Evolutionary conservation across 2,888 invertebrate species (phyloP).

Genomic region (Coenonympha glycerion): DNA sequence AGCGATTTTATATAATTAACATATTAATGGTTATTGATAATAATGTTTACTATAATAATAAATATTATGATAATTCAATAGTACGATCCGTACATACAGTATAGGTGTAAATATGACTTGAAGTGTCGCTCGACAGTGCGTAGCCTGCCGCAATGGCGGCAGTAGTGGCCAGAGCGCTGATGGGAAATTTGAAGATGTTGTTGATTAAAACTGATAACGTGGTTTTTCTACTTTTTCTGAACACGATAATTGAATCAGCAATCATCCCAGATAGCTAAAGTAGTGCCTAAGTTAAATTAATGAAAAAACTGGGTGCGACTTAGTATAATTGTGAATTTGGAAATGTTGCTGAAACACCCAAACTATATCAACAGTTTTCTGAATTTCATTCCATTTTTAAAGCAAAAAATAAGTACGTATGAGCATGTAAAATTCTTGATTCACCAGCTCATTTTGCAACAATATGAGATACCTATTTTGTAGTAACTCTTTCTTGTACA

Average conservation of each 20-base stretch:
- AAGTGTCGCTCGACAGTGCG: constrained; percentile 71
- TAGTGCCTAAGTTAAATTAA: no score
- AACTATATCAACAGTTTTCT: no score
- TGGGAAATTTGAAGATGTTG: background rate
- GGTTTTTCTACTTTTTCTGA: background rate
- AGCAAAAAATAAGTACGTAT: no score
- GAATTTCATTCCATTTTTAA: no score
- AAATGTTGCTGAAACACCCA: no score
- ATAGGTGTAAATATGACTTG: constrained; percentile 46
- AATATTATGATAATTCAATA: constrained; percentile 20
- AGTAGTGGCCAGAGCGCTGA: constrained; percentile 43
- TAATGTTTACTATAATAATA: constrained; percentile 12
- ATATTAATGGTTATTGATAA: constrained; percentile 12
- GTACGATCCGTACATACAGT: constrained; percentile 27
- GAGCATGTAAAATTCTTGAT: no score
- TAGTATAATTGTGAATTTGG: no score
- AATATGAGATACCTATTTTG: no score
- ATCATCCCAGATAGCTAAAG: background rate
- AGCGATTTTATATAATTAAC: constrained; percentile 14
- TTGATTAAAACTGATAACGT: background rate
- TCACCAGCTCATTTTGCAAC: no score
- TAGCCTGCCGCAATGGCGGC: constrained; percentile 43
- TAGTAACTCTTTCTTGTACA: no score
- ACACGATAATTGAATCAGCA: background rate
- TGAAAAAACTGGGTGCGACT: no score